Evolutionary conservation across 2,888 invertebrate species (phyloP).

Genomic region (Oxytorus armatus): DNA sequence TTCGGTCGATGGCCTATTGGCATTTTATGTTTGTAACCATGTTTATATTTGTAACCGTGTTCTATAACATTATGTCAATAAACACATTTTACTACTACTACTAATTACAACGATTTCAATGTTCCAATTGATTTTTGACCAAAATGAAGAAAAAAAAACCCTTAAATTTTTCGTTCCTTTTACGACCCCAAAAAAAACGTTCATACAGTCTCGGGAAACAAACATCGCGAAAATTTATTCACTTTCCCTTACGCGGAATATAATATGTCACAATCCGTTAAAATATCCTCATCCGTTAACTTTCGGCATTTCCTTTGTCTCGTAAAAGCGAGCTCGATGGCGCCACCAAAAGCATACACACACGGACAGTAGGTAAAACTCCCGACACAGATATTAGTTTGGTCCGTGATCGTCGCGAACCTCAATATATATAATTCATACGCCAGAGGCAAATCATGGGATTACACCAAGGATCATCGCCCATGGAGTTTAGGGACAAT

Average conservation of each 20-base stretch:
- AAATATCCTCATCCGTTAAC: constrained; percentile 6
- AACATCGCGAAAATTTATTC: too few species aligned
- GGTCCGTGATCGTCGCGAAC: constrained; percentile 30
- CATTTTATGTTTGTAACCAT: too few species aligned
- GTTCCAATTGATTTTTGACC: too few species aligned
- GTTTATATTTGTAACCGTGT: too few species aligned
- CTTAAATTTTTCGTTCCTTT: too few species aligned
- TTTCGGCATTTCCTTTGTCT: constrained; percentile 50
- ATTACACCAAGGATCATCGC: constrained; percentile 58
- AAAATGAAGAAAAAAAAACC: too few species aligned
- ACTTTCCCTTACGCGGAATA: not conserved
- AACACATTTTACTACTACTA: too few species aligned
- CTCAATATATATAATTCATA: constrained; percentile 8
- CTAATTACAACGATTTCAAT: too few species aligned
- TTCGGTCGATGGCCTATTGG: too few species aligned
- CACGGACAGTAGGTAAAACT: not conserved
- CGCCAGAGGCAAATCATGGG: constrained; percentile 68
- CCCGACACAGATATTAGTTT: not conserved
- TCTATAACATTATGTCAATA: too few species aligned
- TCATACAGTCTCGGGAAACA: too few species aligned
- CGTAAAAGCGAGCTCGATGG: constrained; percentile 2
- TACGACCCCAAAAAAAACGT: too few species aligned
- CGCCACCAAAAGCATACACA: not conserved
- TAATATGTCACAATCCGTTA: not conserved
- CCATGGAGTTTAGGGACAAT: constrained; percentile 58